Conservation (phyloP, 1,140 invertebrate genomes). For the Steinernema khuongi region DNA sequence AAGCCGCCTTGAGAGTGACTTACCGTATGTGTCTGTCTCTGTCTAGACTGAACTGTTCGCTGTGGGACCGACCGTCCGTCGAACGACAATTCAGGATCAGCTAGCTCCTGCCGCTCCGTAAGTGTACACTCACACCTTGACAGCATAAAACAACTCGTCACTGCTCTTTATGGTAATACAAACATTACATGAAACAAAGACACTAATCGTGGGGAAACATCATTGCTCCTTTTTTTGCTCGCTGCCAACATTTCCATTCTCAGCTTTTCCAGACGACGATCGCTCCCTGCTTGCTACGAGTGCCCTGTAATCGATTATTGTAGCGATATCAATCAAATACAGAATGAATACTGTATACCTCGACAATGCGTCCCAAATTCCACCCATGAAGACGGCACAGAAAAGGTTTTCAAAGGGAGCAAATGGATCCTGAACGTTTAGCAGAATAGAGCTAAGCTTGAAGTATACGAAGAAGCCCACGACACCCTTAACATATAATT, state of each 20-base stretch:
- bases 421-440: slow-evolving; percentile 96
- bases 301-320: slow-evolving; percentile 25
- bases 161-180: too few species aligned
- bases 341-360: slow-evolving; percentile 33
- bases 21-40: too few species aligned
- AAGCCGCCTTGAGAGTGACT: too few species aligned
- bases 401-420: slow-evolving; percentile 95
- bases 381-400: slow-evolving; percentile 92
- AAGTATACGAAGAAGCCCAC: slow-evolving; percentile 99
- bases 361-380: slow-evolving; percentile 86
- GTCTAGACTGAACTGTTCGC: too few species aligned
- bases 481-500: slow-evolving; percentile 66
- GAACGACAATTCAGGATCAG: too few species aligned
- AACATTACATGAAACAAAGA: too few species aligned
- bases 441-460: slow-evolving; percentile 87
- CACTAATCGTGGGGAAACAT: background rate
- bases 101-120: too few species aligned
- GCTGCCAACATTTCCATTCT: slow-evolving; percentile 24
- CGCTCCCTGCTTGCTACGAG: slow-evolving; percentile 26
- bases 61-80: too few species aligned
- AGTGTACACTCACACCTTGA: too few species aligned
- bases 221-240: slow-evolving; percentile 39
- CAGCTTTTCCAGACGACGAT: slow-evolving; percentile 15
- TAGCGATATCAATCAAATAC: too few species aligned
- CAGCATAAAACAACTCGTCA: too few species aligned